These are phyloP conservation scores for Xanthorhoe designata DNA, from an alignment of 2,888 invertebrate genomes.

Conservation along the genomic window DNA sequence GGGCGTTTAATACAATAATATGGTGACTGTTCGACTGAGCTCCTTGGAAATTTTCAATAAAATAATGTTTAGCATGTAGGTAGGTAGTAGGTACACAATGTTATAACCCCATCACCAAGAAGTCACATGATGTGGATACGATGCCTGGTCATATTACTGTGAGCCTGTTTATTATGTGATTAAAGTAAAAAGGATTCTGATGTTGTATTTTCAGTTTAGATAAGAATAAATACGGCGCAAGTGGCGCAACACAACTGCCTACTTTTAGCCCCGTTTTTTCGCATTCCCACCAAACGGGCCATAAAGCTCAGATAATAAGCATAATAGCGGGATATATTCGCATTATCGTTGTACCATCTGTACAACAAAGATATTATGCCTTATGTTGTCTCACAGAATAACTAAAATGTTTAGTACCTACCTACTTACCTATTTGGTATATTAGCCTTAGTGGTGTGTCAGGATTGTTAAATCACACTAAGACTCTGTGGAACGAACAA, in stretches of 20 bases:
- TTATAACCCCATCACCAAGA: neutral
- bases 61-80: no score
- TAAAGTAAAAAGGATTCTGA: neutral
- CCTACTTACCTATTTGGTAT: neutral
- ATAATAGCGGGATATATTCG: constrained; percentile 44
- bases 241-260: constrained; percentile 20
- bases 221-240: constrained; percentile 19
- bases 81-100: no score
- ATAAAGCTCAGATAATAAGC: constrained; percentile 47
- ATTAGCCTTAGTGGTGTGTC: neutral
- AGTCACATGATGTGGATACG: no score
- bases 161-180: neutral
- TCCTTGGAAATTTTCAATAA: no score
- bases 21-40: no score
- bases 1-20: no score
- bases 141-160: neutral
- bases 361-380: constrained; percentile 26
- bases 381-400: constrained; percentile 11
- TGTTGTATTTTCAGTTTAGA: constrained; percentile 8
- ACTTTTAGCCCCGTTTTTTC: constrained; percentile 25
- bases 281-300: constrained; percentile 41
- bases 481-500: no score
- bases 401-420: neutral
- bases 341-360: constrained; percentile 45
- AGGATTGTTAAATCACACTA: neutral